phyloP scores from a whole-genome alignment of 2,797 vertebrate species.

The Poecilia velifera region DNA sequence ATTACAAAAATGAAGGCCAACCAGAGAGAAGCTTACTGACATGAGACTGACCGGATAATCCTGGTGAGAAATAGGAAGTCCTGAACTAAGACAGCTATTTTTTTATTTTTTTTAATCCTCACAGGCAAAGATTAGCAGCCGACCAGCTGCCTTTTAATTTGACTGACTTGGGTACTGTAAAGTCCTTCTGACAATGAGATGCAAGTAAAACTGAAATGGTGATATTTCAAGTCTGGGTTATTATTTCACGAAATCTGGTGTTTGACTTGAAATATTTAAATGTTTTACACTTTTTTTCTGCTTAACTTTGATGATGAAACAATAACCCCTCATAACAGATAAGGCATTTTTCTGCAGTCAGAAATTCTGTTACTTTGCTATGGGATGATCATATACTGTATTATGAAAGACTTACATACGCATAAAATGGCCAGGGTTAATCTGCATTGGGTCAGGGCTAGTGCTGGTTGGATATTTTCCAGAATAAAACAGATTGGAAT shows the following conservation, averaged over 20 bases:
- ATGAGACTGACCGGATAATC: neutral
- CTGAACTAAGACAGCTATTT: neutral
- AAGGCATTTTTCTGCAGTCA: neutral
- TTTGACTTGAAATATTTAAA: neutral
- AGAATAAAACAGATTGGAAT: conserved; percentile 46
- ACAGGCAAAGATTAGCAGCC: neutral
- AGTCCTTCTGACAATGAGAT: neutral
- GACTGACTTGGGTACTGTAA: neutral
- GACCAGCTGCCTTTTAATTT: neutral
- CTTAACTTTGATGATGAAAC: neutral
- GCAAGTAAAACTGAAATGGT: neutral
- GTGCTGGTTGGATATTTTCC: conserved; percentile 45
- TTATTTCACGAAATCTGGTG: neutral
- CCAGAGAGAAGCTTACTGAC: neutral
- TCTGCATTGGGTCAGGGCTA: conserved; percentile 33
- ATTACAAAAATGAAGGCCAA: no score
- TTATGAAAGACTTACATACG: conserved; percentile 7
- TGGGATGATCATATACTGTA: neutral
- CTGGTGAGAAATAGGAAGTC: neutral
- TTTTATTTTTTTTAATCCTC: neutral
- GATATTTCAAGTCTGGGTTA: neutral
- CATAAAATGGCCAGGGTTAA: conserved; percentile 53
- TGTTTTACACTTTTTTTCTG: neutral
- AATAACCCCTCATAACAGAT: neutral
- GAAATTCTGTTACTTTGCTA: neutral